Evolutionary conservation across 2,113 vertebrate species (phyloP), one percentile per base, ranked within the genome.

Genomic region (Lanius ludovicianus): DNA sequence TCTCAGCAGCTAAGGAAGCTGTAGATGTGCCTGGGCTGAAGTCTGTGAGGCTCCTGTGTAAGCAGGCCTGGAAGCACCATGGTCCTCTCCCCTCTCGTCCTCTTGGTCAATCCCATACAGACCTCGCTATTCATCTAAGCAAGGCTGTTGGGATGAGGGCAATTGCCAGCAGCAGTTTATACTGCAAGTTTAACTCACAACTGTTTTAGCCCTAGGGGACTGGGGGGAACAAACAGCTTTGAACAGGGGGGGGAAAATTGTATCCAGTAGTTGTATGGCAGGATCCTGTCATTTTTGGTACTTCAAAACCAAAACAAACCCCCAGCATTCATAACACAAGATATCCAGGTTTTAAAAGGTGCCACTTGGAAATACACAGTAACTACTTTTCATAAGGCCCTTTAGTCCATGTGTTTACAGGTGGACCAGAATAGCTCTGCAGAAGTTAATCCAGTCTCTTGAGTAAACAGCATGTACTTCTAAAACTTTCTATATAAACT

Each of bases 401-500:
- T 95, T 93, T 87, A 86, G 93, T 70, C 39, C 37, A 7, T 69
- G 63, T 96, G 69, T 94, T 97, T 97, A 94, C 59, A 87, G 90
- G 92, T 94, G 81, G 84, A 89, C 95, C 87, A 92, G 94, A 96
- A 93, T 91, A 83, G 77, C 94, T 93, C 95, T 84, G 57, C 90
- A 84, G 91, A 96, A 93, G 59, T 95, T 92, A 92, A 69, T 57
- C 56, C 62, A 78, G 91, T 91, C 75, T 47, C 35, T 84, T 86
- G 71, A 92, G 55, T 91, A 96, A 97, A 97, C 84, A 93, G 39
- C 56, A 78, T 41, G 64, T 82, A 30, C 49, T 87, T 68, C 89
- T 77, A 75, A 94, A 92, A 67, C 81, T 68, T 77, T 90, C 88
- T 91, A 10, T 90, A 83, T 93, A 94, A 96, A 95, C 84, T 49